phyloP scores from a whole-genome alignment of 2,888 invertebrate genomes.

The Lepetodrilus schrolli region DNA sequence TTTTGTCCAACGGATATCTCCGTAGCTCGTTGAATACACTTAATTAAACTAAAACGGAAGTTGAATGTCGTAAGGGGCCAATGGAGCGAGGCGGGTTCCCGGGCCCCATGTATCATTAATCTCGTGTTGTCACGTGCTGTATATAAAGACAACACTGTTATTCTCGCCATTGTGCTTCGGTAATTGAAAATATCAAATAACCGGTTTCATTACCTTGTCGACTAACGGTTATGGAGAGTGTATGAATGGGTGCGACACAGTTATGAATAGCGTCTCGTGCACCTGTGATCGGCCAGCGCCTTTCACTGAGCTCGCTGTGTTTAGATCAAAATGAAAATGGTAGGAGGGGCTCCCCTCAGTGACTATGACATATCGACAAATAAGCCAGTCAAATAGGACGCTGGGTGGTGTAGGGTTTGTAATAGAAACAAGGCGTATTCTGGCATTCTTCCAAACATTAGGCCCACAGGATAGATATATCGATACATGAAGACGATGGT shows the following conservation, averaged over 20 bases:
- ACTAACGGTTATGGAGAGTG: slow-evolving; percentile 14
- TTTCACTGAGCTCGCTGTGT: too few relatives aligned
- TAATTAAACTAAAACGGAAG: slow-evolving; percentile 32
- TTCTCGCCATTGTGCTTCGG: not conserved
- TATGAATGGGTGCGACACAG: slow-evolving; percentile 5
- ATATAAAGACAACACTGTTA: slow-evolving; percentile 1
- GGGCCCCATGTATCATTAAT: slow-evolving; percentile 24
- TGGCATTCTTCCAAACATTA: too few relatives aligned
- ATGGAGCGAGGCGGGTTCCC: slow-evolving; percentile 8
- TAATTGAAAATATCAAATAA: slow-evolving; percentile 29
- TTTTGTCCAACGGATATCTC: slow-evolving; percentile 24
- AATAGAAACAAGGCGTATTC: too few relatives aligned
- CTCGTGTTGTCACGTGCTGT: slow-evolving; percentile 27
- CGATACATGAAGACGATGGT: too few relatives aligned
- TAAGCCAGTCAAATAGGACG: too few relatives aligned
- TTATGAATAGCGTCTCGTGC: not conserved
- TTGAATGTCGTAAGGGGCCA: slow-evolving; percentile 22
- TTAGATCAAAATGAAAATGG: too few relatives aligned
- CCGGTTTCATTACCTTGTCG: slow-evolving; percentile 19
- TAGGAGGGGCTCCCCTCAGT: too few relatives aligned
- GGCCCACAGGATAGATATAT: too few relatives aligned
- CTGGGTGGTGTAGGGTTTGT: too few relatives aligned
- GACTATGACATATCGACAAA: too few relatives aligned
- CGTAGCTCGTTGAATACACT: slow-evolving; percentile 26
- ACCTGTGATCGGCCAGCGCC: too few relatives aligned